Base-by-base conservation (phyloP, 1,140 invertebrate genomes). In the Bradynema listronoti region DNA sequence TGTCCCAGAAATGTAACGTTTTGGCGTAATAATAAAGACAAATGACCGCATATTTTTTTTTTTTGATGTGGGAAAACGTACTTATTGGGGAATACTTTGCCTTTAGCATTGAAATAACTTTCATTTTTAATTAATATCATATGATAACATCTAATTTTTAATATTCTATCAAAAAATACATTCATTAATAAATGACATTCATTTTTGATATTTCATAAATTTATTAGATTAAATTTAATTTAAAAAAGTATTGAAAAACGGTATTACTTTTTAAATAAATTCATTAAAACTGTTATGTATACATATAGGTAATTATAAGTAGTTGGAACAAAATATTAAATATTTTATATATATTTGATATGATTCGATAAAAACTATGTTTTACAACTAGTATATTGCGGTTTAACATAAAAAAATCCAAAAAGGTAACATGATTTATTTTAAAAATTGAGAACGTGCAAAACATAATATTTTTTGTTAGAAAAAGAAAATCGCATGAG, bases 91-190 rank as follows among this genome's bases (percentile, higher is more conserved):
- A 50, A 50, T 29, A 50, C 47, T 50, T 32, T 32, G 16, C 29
- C 3, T 50, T 50, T 50, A 29, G 16, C 47, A 29, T 50, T 50
- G 47, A 50, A 50, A 50, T 32, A 5, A 3, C 16, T n/a, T n/a
- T n/a, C n/a, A n/a, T n/a, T n/a, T n/a, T n/a, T n/a, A n/a, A 27
- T 9, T 32, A 3, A 43, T 22, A 43, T 43, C 22, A 22, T 27
- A 27, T 43, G 22, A 27, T 22, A 43, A 43, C 3, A 43, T 39
- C 42, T 43, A 3, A 27, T 3, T 27, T 19, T 43, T 3, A 19
- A 22, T 9, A 43, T 43, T 27, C 9, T 43, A 4, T 4, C 19
- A 19, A 39, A 11, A 11, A 39, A 19, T 19, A 11, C 22, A 43
- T 27, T 9, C 6, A 9, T 43, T 22, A 6, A 43, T 4, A 43